A percentile compares a stretch with the other conserved stretches of the same genome.
Evolutionary conservation across 2,113 vertebrate genomes (phyloP).

Genomic region (Odocoileus virginianus): DNA sequence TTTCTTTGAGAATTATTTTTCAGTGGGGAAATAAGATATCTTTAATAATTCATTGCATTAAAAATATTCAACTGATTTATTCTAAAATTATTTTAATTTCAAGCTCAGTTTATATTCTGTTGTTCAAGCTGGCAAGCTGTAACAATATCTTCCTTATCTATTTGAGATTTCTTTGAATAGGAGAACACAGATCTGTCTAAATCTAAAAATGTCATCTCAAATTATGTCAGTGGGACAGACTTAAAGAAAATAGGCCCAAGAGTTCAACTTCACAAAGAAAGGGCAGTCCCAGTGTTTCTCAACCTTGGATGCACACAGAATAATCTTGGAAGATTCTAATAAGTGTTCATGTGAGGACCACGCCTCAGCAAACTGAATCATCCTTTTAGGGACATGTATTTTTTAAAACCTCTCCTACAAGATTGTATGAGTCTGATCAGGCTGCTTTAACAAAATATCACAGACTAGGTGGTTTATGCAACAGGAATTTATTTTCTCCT

Average conservation of each 20-base stretch:
- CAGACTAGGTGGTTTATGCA: not conserved
- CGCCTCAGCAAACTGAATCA: not conserved
- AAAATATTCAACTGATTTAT: slow-evolving; percentile 33
- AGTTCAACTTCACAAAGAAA: not conserved
- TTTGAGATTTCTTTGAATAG: slow-evolving; percentile 60
- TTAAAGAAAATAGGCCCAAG: not conserved
- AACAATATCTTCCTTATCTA: slow-evolving; percentile 52
- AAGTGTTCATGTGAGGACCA: not conserved
- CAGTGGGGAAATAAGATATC: not conserved
- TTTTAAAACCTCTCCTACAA: not conserved
- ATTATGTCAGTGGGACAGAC: slow-evolving; percentile 1
- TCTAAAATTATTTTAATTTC: slow-evolving; percentile 61
- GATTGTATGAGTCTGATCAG: not conserved
- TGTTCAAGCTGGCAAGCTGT: slow-evolving; percentile 47
- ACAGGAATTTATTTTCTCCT: not conserved
- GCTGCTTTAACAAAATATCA: not conserved
- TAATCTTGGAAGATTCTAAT: not conserved
- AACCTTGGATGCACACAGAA: not conserved
- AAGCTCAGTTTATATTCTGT: slow-evolving; percentile 52
- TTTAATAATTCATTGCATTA: slow-evolving; percentile 30
- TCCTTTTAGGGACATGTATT: not conserved
- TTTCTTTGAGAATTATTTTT: slow-evolving; percentile 41
- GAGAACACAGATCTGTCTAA: slow-evolving; percentile 40
- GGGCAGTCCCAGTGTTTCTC: not conserved
- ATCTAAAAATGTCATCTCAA: slow-evolving; percentile 49